phyloP scores from a whole-genome alignment of 2,797 vertebrate species.

The Streptopelia turtur region DNA sequence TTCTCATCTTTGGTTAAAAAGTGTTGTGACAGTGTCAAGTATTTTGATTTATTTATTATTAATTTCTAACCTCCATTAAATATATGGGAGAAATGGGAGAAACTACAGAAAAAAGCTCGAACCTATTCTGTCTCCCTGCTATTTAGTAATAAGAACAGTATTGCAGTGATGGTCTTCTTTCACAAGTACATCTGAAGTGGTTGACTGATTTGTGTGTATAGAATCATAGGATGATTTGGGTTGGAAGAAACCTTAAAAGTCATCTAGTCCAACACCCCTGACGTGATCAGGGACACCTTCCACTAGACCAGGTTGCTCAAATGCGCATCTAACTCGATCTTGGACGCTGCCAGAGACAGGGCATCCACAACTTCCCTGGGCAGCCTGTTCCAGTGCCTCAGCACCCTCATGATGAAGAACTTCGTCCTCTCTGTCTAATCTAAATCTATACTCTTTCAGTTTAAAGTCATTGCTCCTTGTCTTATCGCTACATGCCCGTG shows the following conservation, averaged over 20 bases:
- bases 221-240: not conserved
- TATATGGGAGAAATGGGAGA: not conserved
- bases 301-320: no score
- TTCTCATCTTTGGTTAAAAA: not conserved
- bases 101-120: not conserved
- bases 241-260: no score
- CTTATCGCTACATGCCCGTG: accelerated
- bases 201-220: not conserved
- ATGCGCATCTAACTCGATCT: no score
- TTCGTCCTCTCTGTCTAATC: no score
- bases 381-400: no score
- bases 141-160: not conserved
- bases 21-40: not conserved
- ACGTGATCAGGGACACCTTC: no score
- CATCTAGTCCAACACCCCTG: no score
- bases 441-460: not conserved
- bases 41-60: not conserved
- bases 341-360: no score
- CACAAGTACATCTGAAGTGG: not conserved
- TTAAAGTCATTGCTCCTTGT: not conserved
- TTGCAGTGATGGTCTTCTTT: not conserved
- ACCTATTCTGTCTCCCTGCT: not conserved
- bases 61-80: not conserved
- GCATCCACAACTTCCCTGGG: no score
- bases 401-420: no score